Evolutionary conservation across 2,888 invertebrate species (phyloP).

Genomic region (Icerya purchasi): DNA sequence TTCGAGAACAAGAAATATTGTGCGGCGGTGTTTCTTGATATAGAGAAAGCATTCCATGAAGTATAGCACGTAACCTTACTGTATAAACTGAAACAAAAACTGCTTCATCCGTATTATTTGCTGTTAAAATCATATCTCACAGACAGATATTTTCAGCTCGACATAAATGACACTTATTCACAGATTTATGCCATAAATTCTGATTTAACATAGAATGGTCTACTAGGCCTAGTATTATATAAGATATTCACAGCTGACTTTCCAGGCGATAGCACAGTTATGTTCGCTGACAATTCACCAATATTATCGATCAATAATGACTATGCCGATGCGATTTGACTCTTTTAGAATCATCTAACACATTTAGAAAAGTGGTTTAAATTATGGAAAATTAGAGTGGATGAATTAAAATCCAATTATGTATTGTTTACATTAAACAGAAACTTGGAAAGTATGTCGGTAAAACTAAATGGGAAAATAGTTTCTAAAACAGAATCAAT

Average conservation of each 20-base stretch:
- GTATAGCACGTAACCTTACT: background rate
- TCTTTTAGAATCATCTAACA: too few species aligned
- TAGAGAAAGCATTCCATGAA: background rate
- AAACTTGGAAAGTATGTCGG: background rate
- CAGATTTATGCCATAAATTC: background rate
- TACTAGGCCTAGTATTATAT: background rate
- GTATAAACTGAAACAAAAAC: background rate
- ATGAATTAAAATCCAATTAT: background rate
- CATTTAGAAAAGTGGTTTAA: background rate
- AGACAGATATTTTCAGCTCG: background rate
- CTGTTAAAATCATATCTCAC: background rate
- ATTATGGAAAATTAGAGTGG: background rate
- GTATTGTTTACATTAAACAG: too few species aligned
- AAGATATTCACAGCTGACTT: background rate
- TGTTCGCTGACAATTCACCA: background rate
- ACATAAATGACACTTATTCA: background rate
- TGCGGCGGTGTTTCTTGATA: background rate
- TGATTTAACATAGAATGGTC: background rate
- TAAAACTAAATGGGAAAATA: background rate
- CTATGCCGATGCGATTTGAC: too few species aligned
- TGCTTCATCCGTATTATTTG: background rate
- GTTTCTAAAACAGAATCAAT: background rate
- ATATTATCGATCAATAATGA: too few species aligned
- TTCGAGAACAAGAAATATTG: background rate
- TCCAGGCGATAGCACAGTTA: background rate